Percentiles rank a stretch among this genome's conserved stretches.
Conservation (phyloP, 2,797 vertebrate species). For the Epinephelus coioides region DNA sequence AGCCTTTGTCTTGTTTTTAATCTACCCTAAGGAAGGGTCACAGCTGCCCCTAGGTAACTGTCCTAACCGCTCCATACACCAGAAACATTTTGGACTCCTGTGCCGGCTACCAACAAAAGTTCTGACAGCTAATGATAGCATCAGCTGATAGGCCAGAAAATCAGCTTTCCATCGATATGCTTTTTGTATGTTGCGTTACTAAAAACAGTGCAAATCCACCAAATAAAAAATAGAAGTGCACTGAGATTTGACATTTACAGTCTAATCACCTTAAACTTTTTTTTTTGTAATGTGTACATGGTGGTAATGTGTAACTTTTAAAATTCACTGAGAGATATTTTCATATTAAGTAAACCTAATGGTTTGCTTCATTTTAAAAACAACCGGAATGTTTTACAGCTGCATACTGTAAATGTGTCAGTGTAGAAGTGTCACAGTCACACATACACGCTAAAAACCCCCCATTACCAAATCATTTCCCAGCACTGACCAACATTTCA, state of each 20-base stretch:
- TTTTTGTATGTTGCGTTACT: no score
- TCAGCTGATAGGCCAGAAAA: no score
- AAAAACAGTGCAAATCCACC: no score
- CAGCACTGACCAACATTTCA: background rate
- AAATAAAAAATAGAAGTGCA: background rate
- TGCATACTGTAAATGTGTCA: background rate
- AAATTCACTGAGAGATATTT: background rate
- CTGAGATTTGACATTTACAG: background rate
- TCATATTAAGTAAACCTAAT: background rate
- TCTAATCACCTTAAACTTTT: background rate
- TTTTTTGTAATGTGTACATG: background rate
- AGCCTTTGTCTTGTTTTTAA: no score
- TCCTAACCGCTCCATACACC: no score
- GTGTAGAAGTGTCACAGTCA: background rate
- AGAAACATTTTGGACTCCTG: no score
- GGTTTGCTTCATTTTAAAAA: background rate
- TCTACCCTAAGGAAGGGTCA: no score
- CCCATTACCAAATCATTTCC: background rate
- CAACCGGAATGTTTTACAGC: background rate
- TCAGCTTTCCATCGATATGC: no score
- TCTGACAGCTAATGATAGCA: no score
- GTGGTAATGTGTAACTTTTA: background rate
- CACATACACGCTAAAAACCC: background rate
- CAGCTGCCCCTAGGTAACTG: no score
- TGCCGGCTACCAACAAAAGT: no score